Conservation (phyloP, 2,797 vertebrate genomes). For the Micropoecilia bifurca region DNA sequence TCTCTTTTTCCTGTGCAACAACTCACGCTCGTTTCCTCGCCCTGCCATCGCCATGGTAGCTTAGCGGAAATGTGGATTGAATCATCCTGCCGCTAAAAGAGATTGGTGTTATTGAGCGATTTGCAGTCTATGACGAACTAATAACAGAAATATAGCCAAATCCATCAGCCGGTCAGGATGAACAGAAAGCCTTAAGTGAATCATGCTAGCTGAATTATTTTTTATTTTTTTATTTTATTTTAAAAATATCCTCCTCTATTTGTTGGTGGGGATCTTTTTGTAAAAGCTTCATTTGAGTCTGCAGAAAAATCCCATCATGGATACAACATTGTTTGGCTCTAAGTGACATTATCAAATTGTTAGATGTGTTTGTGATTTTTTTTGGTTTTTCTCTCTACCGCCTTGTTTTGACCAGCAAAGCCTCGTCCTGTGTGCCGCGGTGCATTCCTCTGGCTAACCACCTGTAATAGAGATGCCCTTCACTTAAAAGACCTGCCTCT, state of each 20-base stretch:
- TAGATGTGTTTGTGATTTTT: constrained; percentile 7
- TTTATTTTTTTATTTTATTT: background rate
- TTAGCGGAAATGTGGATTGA: constrained; percentile 62
- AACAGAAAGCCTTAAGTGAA: background rate
- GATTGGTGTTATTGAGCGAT: constrained; percentile 63
- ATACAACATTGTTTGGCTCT: background rate
- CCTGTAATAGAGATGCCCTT: constrained; percentile 57
- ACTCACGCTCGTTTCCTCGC: constrained; percentile 36
- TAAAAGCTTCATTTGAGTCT: constrained; percentile 20
- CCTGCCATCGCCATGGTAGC: constrained; percentile 40
- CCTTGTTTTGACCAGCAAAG: constrained; percentile 34
- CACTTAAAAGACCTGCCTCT: constrained; percentile 52
- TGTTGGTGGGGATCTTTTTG: constrained; percentile 7
- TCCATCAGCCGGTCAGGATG: constrained; percentile 54
- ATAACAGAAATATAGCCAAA: constrained; percentile 67
- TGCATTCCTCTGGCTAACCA: constrained; percentile 45
- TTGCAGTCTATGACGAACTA: constrained; percentile 69
- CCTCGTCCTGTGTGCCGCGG: constrained; percentile 26
- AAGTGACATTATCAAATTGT: background rate
- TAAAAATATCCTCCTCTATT: constrained; percentile 43
- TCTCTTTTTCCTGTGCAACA: constrained; percentile 58
- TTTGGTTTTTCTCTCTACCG: constrained; percentile 8
- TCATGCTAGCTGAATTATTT: background rate
- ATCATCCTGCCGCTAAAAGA: constrained; percentile 65
- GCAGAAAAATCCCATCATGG: background rate